Conservation (phyloP, 2,113 vertebrate genomes). For the Toxotes chatareus region DNA sequence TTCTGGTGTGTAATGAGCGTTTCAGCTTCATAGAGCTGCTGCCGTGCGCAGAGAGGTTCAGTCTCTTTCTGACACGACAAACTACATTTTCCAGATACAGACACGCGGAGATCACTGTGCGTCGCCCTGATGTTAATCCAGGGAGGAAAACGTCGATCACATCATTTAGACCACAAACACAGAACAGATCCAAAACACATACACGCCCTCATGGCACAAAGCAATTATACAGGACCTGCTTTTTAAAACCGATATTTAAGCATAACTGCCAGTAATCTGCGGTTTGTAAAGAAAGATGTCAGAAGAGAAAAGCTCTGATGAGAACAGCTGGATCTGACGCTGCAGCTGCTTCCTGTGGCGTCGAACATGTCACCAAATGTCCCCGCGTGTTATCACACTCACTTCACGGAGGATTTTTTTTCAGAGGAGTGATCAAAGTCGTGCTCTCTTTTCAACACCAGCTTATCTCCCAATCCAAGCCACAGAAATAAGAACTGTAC, state of each 20-base stretch:
- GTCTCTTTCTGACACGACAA: too few species aligned
- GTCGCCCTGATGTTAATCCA: background rate
- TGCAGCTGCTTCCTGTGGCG: constrained; percentile 12
- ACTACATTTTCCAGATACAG: too few species aligned
- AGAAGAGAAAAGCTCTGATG: constrained; percentile 10
- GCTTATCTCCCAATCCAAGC: background rate
- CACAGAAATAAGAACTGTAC: too few species aligned
- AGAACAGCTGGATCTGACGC: constrained; percentile 21
- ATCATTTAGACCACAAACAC: background rate
- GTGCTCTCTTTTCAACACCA: background rate
- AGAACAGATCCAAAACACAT: constrained; percentile 1
- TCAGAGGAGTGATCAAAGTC: too few species aligned
- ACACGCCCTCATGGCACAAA: background rate
- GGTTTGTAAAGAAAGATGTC: constrained; percentile 6
- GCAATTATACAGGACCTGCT: background rate
- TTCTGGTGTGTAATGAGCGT: too few species aligned
- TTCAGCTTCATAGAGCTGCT: too few species aligned
- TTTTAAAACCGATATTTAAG: background rate
- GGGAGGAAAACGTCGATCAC: background rate
- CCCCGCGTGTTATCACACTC: too few species aligned
- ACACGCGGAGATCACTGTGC: too few species aligned
- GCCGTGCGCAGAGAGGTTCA: too few species aligned
- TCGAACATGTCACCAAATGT: background rate
- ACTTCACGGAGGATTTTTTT: too few species aligned
- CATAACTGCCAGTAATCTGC: background rate